Percentiles rank a stretch among this genome's conserved stretches.
phyloP scores from a whole-genome alignment of 2,113 vertebrate genomes.

The Lepisosteus oculatus region DNA sequence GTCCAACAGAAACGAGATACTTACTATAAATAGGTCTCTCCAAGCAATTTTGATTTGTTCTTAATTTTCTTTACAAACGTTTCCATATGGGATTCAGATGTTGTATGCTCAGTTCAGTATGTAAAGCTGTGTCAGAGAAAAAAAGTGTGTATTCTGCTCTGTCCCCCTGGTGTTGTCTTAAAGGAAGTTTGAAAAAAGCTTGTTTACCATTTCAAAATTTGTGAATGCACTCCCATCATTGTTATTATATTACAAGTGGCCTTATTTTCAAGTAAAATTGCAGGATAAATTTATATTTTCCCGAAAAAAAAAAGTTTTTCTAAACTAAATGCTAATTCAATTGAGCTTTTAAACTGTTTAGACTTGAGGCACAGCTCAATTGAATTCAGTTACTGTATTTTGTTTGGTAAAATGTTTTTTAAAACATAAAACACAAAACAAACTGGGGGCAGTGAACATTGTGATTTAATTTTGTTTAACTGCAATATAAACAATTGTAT shows the following conservation, averaged over 20 bases:
- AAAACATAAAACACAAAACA: background rate
- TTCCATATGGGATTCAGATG: slow-evolving; percentile 32
- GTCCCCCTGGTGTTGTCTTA: background rate
- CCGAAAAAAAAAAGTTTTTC: background rate
- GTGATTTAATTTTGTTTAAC: slow-evolving; percentile 14
- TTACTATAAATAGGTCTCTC: slow-evolving; percentile 25
- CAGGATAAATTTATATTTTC: slow-evolving; percentile 27
- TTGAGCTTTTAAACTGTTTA: slow-evolving; percentile 30
- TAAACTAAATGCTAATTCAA: slow-evolving; percentile 32
- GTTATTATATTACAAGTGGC: background rate
- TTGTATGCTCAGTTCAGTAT: background rate
- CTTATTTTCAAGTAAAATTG: slow-evolving; percentile 8
- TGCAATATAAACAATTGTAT: slow-evolving; percentile 1
- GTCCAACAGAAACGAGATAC: slow-evolving; percentile 1
- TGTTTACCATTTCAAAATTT: too few species aligned
- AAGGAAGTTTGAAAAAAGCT: slow-evolving; percentile 5
- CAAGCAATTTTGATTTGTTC: slow-evolving; percentile 30
- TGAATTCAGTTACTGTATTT: slow-evolving; percentile 5
- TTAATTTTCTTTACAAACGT: slow-evolving; percentile 29
- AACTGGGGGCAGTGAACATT: background rate
- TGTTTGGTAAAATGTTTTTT: background rate
- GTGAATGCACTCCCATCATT: background rate
- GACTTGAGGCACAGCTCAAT: slow-evolving; percentile 9
- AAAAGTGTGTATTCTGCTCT: background rate
- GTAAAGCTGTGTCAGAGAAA: background rate